phyloP scores from a whole-genome alignment of 2,113 vertebrate genomes.

The Cichladusa arquata region DNA sequence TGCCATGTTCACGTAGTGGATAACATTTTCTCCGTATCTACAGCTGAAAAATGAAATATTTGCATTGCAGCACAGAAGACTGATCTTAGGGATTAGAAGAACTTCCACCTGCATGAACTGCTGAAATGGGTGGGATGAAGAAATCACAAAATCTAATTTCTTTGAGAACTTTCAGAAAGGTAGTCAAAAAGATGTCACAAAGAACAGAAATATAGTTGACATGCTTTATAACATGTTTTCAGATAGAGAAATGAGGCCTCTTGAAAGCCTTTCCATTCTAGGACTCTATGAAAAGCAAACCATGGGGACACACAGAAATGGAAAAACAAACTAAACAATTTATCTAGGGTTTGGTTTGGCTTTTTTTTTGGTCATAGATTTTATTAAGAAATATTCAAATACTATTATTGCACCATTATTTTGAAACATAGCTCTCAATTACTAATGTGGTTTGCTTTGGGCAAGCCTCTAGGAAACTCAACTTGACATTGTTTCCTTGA shows the following conservation, averaged over 20 bases:
- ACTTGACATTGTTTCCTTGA: not conserved
- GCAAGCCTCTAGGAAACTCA: not conserved
- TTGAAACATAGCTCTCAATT: not conserved
- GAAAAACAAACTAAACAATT: not conserved
- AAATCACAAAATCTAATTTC: not conserved
- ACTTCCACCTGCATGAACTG: not conserved
- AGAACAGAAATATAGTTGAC: not conserved
- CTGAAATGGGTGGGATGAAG: not conserved
- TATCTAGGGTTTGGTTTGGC: not conserved
- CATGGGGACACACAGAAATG: not conserved
- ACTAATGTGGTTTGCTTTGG: not conserved
- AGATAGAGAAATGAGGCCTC: not conserved
- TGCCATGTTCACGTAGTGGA: not conserved
- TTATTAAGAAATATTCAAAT: not conserved
- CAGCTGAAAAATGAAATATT: not conserved
- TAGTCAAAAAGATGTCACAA: not conserved
- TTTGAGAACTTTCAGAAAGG: not conserved
- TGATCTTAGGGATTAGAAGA: not conserved
- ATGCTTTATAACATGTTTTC: not conserved
- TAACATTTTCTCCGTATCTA: not conserved
- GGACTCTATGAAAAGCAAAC: not conserved
- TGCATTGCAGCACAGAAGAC: not conserved
- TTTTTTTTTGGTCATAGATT: not conserved
- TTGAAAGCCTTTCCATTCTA: not conserved
- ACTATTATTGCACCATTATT: not conserved